Conservation (phyloP, 2,113 vertebrate genomes). For the Neotragus pygmaeus region DNA sequence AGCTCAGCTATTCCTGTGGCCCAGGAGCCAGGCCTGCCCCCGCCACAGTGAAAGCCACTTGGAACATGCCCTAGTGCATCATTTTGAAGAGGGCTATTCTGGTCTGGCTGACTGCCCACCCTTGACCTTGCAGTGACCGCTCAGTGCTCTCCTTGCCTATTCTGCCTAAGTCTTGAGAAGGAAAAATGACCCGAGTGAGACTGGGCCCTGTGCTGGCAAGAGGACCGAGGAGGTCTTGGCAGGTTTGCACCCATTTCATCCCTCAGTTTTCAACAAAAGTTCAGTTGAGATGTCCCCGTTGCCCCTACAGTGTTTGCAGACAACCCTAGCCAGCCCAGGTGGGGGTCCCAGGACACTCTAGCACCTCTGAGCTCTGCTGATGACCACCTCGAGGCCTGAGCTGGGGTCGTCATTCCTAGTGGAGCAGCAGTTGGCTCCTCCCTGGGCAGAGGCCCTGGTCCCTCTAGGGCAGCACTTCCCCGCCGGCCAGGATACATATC, state of each 20-base stretch:
- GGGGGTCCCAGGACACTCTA: neutral
- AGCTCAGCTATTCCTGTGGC: neutral
- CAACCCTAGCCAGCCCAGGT: too few species aligned
- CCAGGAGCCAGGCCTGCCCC: neutral
- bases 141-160: neutral
- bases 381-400: neutral
- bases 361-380: neutral
- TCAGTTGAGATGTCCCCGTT: neutral
- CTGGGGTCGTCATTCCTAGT: neutral
- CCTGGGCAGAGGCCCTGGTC: neutral
- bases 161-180: neutral
- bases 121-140: neutral
- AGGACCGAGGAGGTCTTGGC: neutral
- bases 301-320: fast-evolving
- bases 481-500: fast-evolving
- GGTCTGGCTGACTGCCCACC: neutral
- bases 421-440: neutral
- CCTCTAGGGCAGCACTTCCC: neutral
- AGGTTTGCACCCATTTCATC: fast-evolving
- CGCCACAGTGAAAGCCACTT: neutral
- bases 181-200: neutral
- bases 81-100: neutral
- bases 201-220: neutral
- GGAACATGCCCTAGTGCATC: neutral
- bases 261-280: neutral